Base-by-base conservation (phyloP, 2,797 vertebrate genomes). In the Malurus leucopterus region DNA sequence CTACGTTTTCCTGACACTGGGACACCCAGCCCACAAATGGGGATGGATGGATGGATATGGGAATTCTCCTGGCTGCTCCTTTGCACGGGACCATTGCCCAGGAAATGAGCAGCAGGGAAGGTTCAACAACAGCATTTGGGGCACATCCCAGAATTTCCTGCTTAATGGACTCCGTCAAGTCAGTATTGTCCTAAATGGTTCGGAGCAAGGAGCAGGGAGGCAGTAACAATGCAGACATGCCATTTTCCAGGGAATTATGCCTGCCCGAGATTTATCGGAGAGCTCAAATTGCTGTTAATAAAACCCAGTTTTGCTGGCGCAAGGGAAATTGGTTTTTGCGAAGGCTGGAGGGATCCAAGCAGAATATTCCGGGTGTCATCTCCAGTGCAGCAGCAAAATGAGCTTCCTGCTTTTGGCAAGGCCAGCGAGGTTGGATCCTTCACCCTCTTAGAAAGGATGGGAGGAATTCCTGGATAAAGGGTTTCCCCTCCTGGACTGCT, bases 271-370 rank as follows among this genome's bases (percentile, higher is more conserved):
- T 93, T 92, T 91, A 92, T 89, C 8, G n/a, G 59, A 16, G 88
- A 91, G 86, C 93, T 93, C 83, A 81, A 91, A 92, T 91, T 73
- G 80, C 93, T 76, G 89, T 90, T 95, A 93, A 93, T 94, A 92
- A 94, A 94, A 88, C 74, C 68, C 4, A 8, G 68, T 86, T 92
- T 72, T 82, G 83, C 91, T 88, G 57, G 83, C 27, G 46, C 54
- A 38, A 86, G 80, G 83, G 86, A 92, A 95, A 94, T 91, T 88
- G 92, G 27, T 84, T 95, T 95, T 94, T 34, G 32, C 16, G 1
- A 80, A 78, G 81, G 74, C 80, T 72, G 88, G 68, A 88, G 40
- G 34, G 80, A 88, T 92, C 79, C 76, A n/a, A 53, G 59, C 6
- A 26, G 83, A 87, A 59, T 69, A 83, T 70, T 77, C 77, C 11